Evolutionary conservation across 2,113 vertebrate genomes (phyloP).

Genomic region (Hemiscyllium ocellatum): DNA sequence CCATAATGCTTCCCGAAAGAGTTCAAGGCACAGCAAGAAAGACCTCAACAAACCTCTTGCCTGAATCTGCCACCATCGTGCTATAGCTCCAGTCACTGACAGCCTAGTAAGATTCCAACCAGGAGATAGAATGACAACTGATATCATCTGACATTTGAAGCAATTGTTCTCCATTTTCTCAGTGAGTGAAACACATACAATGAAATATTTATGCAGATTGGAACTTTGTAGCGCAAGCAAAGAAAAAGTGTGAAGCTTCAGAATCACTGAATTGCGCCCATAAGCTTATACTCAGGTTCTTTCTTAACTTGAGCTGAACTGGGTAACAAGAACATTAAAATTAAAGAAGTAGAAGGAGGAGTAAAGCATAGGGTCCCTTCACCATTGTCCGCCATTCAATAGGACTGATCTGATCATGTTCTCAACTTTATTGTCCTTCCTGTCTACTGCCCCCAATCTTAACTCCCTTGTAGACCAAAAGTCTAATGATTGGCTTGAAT

Average conservation of each 20-base stretch:
- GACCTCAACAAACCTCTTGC: too few species aligned
- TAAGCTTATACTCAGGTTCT: background rate
- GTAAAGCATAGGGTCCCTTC: background rate
- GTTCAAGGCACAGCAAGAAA: too few species aligned
- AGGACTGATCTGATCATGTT: background rate
- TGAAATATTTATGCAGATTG: constrained; percentile 16
- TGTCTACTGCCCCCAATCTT: background rate
- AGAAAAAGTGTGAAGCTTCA: background rate
- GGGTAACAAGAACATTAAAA: background rate
- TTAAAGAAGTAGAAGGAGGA: background rate
- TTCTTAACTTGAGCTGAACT: background rate
- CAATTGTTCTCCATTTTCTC: background rate
- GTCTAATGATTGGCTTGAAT: background rate
- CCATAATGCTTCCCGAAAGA: too few species aligned
- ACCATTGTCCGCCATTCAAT: too few species aligned
- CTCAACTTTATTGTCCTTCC: background rate
- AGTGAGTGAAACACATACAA: background rate
- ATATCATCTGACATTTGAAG: background rate
- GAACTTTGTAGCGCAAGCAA: background rate
- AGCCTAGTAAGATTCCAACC: too few species aligned
- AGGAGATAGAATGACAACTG: background rate
- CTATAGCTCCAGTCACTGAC: too few species aligned
- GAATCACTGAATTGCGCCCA: background rate
- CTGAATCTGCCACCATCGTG: too few species aligned
- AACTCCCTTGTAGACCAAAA: background rate